Evolutionary conservation across 2,113 vertebrate species (phyloP).

Genomic region (Sander vitreus): DNA sequence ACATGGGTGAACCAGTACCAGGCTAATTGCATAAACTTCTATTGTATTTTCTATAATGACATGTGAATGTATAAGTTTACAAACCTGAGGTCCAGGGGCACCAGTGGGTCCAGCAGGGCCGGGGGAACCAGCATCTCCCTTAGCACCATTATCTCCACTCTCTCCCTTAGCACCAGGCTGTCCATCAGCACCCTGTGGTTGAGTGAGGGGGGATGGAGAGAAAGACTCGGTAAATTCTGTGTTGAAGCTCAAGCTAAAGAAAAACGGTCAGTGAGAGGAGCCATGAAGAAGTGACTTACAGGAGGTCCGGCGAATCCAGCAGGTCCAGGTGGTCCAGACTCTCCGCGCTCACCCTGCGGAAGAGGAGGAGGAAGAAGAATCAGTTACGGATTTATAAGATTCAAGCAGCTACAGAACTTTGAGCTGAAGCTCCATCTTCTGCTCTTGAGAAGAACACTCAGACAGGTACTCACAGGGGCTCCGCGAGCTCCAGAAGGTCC

Average conservation of each 20-base stretch:
- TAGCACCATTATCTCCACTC: conserved; percentile 90
- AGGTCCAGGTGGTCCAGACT: conserved; percentile 93
- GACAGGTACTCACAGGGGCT: conserved; percentile 87
- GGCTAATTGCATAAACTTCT: not conserved
- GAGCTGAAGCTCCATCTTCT: not conserved
- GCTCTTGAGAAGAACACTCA: not conserved
- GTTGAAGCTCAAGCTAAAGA: not conserved
- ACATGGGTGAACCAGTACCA: not conserved
- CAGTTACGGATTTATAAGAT: conserved; percentile 1
- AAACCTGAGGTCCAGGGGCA: conserved; percentile 85
- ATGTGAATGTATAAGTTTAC: not conserved
- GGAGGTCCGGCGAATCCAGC: conserved; percentile 98
- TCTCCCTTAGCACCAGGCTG: conserved; percentile 90
- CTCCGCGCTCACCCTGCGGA: conserved; percentile 94
- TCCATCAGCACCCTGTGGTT: conserved; percentile 88
- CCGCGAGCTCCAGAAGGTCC: conserved; percentile 94
- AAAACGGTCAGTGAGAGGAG: not conserved
- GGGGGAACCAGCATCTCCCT: conserved; percentile 94
- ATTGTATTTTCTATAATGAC: not conserved
- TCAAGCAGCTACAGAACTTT: not conserved
- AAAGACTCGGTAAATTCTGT: not conserved
- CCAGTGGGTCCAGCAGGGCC: conserved; percentile 92
- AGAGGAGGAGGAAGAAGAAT: conserved; percentile 3
- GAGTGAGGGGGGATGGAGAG: not conserved
- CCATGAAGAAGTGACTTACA: conserved; percentile 83